phyloP scores from a whole-genome alignment of 2,797 vertebrate species.

The Platyrinchus mystaceus region DNA sequence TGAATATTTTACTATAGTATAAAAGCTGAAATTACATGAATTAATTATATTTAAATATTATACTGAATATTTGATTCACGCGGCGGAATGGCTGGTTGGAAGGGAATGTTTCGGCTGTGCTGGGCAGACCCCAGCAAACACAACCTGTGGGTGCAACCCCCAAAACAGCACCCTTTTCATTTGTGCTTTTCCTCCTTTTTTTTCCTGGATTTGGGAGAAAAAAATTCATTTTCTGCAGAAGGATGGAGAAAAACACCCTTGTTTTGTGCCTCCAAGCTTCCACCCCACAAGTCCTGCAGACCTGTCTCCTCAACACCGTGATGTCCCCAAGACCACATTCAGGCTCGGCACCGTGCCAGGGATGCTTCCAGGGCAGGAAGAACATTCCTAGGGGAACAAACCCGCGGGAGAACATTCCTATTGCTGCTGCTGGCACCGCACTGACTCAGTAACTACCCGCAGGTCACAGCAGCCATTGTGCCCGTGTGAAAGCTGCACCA shows the following conservation, averaged over 20 bases:
- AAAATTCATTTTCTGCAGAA: too few species aligned
- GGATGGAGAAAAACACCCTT: not conserved
- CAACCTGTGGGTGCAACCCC: fast-evolving
- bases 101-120: fast-evolving
- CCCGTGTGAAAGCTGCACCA: not conserved
- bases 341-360: not conserved
- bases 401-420: fast-evolving
- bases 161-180: not conserved
- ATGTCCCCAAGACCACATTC: not conserved
- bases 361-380: fast-evolving
- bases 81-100: not conserved
- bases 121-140: not conserved
- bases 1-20: conserved; percentile 15
- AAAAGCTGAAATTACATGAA: conserved; percentile 8
- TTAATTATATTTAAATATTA: conserved; percentile 8
- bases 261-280: not conserved
- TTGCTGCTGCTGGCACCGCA: not conserved
- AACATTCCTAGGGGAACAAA: too few species aligned
- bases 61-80: not conserved
- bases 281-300: not conserved
- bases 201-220: too few species aligned
- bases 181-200: not conserved
- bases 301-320: fast-evolving
- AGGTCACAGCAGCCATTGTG: not conserved
- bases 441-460: not conserved